Evolutionary conservation across 2,888 invertebrate genomes (phyloP).

Genomic region (Rambutsinella grinnellia): DNA sequence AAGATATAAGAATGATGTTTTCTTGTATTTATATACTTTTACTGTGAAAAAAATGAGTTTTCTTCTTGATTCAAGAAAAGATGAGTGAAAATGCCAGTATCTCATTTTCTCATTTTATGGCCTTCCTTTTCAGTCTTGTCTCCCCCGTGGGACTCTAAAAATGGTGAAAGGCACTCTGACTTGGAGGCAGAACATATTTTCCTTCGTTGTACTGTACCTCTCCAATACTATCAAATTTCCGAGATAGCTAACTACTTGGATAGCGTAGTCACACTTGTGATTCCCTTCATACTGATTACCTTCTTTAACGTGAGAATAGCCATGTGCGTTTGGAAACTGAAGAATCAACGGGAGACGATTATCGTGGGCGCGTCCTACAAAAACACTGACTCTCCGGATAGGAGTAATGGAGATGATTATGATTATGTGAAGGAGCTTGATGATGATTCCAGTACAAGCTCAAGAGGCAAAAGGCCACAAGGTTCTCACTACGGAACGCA

Average conservation of each 20-base stretch:
- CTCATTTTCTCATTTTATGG: too few relatives aligned
- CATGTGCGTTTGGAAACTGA: conserved; percentile 75
- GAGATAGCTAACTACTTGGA: conserved; percentile 79
- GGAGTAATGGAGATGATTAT: background rate
- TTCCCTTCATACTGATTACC: conserved; percentile 80
- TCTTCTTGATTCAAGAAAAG: background rate
- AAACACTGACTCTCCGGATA: background rate
- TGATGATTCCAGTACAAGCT: background rate
- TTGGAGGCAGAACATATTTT: too few relatives aligned
- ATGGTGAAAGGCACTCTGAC: background rate
- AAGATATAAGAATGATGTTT: too few relatives aligned
- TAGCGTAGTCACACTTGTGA: conserved; percentile 78
- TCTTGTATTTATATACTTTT: too few relatives aligned
- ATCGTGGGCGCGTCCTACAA: conserved; percentile 18
- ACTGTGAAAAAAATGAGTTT: background rate
- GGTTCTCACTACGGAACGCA: background rate
- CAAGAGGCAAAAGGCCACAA: background rate
- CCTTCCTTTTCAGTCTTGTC: background rate
- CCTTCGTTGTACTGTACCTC: conserved; percentile 71
- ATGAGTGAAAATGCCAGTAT: too few relatives aligned
- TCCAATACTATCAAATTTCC: conserved; percentile 72
- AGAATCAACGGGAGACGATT: conserved; percentile 55
- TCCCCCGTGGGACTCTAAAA: background rate
- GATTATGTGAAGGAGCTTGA: background rate
- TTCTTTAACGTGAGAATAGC: conserved; percentile 81